These are phyloP conservation scores for Panthera uncia DNA, from an alignment of 2,113 vertebrate species.

Conservation along the genomic window DNA sequence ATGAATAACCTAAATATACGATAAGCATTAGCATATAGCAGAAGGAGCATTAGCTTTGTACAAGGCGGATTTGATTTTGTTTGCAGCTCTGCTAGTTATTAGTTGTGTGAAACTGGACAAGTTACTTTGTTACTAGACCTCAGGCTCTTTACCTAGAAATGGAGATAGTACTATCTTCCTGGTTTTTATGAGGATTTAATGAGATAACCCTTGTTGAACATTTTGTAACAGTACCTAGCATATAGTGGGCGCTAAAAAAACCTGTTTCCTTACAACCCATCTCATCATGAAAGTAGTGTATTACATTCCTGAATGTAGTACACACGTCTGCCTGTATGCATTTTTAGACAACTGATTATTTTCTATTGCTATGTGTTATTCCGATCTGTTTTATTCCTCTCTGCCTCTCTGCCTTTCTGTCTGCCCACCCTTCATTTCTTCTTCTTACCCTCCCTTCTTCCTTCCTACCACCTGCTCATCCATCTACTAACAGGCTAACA, in stretches of 20 bases:
- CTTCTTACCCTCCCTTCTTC: not conserved
- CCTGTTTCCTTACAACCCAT: not conserved
- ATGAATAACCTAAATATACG: not conserved
- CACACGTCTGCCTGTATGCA: not conserved
- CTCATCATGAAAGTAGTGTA: not conserved
- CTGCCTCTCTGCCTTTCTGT: not conserved
- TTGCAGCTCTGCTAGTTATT: not conserved
- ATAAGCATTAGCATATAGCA: not conserved
- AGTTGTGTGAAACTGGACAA: conserved; percentile 5
- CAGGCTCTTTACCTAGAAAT: not conserved
- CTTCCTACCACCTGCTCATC: not conserved
- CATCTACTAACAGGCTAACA: not conserved
- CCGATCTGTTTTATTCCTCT: not conserved
- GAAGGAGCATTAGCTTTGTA: not conserved
- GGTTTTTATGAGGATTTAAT: not conserved
- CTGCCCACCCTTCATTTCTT: not conserved
- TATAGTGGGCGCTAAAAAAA: not conserved
- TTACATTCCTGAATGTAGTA: not conserved
- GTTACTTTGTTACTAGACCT: conserved; percentile 36
- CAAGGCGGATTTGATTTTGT: conserved; percentile 30
- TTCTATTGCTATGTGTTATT: not conserved
- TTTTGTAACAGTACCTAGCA: not conserved
- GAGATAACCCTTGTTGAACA: not conserved
- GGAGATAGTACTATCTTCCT: not conserved
- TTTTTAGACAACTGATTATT: conserved; percentile 35